Evolutionary conservation across 1,140 invertebrate genomes (phyloP), one percentile per base, ranked within the genome.

Genomic region (Ephestia elutella): DNA sequence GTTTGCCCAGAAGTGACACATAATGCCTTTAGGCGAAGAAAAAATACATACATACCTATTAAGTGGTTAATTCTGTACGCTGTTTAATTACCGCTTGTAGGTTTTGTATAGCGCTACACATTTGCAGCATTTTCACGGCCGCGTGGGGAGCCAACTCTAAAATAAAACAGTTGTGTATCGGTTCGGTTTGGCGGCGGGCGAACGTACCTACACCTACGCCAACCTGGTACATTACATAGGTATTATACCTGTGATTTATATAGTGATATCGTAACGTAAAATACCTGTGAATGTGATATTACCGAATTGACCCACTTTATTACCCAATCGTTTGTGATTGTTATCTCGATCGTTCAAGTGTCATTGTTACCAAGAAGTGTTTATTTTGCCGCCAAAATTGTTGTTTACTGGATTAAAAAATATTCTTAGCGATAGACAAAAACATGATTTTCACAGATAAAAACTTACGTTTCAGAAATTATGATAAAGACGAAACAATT

Each of bases 111-210:
- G 65, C 57, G 61, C 49, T 71, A 78, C 72, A 83, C 75, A 76
- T 85, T 76, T 75, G 77, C 78, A 80, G 65, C 70, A 69, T 82
- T 80, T 85, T 86, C 85, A 85, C 73, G 82, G 85, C 68, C 85
- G 73, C 59, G 63, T 63, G 61, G 71, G 49, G 61, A 72, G 76
- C 75, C 72, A 80, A 72, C 65, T 75, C 81, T 81, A 86, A 87
- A 85, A 86, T 87, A 85, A 87, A 83, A 83, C 85, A 86, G 85
- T 87, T 70, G 77, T 78, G 73, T 73, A 75, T 81, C 76, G 13
- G 13, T 15, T 80, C 72, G 38, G 78, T 68, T 70, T 67, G 70
- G 71, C 65, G 76, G 67, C 65, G 71, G 71, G 67, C 80, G 73
- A 73, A 15, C 13, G 13, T 35, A 35, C 32, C 4, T 7, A 25